These are phyloP conservation scores for Mythimna albipuncta DNA, from an alignment of 2,888 invertebrate species.

Conservation along the genomic window DNA sequence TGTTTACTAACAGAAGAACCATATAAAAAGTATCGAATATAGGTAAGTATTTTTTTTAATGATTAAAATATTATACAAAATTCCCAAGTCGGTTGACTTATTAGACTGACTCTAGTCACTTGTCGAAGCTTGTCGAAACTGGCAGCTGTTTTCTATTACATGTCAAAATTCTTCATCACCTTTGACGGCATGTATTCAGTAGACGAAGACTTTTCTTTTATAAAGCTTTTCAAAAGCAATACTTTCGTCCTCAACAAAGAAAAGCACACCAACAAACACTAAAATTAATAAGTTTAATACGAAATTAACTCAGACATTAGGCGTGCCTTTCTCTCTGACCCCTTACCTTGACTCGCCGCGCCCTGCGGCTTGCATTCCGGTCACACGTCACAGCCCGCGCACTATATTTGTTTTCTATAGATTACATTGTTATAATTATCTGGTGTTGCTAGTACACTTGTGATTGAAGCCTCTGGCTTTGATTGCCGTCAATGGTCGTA, in stretches of 20 bases:
- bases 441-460: conserved; percentile 60
- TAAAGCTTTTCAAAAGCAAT: neutral
- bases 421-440: conserved; percentile 70
- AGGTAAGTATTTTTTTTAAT: too few species aligned
- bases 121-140: too few species aligned
- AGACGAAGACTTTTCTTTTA: neutral
- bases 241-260: neutral
- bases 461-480: conserved; percentile 53
- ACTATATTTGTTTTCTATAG: conserved; percentile 67
- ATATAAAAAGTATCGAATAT: too few species aligned
- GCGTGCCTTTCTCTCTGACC: conserved; percentile 88
- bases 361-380: conserved; percentile 83
- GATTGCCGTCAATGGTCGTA: conserved; percentile 25
- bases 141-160: too few species aligned
- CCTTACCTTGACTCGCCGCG: conserved; percentile 89
- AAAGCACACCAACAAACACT: conserved; percentile 10
- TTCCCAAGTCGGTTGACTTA: too few species aligned
- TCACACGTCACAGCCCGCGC: conserved; percentile 79
- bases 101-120: too few species aligned
- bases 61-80: too few species aligned
- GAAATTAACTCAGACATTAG: conserved; percentile 83
- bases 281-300: conserved; percentile 67
- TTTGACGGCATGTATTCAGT: neutral
- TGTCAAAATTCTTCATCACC: too few species aligned
- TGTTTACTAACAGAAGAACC: too few species aligned